Evolutionary conservation across 2,888 invertebrate genomes (phyloP).

Genomic region (Bombylius discolor): DNA sequence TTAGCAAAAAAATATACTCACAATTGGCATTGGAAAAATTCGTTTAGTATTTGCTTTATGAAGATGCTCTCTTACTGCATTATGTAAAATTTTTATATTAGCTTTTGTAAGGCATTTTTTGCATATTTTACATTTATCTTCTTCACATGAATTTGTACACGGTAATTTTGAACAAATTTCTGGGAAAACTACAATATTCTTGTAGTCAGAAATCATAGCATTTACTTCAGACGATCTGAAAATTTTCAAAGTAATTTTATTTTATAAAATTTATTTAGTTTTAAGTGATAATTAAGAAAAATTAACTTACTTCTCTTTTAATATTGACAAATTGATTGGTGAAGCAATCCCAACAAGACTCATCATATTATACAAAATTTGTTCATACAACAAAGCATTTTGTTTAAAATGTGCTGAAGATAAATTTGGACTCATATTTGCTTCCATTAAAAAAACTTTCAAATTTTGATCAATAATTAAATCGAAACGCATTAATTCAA

Average conservation of each 20-base stretch:
- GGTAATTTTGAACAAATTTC: slow-evolving; percentile 46
- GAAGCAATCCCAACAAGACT: slow-evolving; percentile 62
- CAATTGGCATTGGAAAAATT: slow-evolving; percentile 62
- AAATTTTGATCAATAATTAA: slow-evolving; percentile 79
- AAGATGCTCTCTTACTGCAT: slow-evolving; percentile 67
- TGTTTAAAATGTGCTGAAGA: slow-evolving; percentile 86
- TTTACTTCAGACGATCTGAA: slow-evolving; percentile 28
- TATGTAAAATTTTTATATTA: slow-evolving; percentile 45
- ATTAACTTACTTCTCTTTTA: slow-evolving; percentile 32
- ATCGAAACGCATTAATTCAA: slow-evolving; percentile 91
- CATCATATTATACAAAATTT: slow-evolving; percentile 75
- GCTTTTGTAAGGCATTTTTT: slow-evolving; percentile 55
- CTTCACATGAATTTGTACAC: slow-evolving; percentile 50
- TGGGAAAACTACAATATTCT: slow-evolving; percentile 65
- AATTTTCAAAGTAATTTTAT: neutral
- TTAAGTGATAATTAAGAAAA: neutral
- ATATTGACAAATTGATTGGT: slow-evolving; percentile 34
- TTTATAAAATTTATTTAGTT: neutral
- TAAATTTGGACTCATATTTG: slow-evolving; percentile 96
- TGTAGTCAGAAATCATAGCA: slow-evolving; percentile 59
- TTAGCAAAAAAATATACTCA: slow-evolving; percentile 14
- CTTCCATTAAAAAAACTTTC: slow-evolving; percentile 82
- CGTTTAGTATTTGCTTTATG: slow-evolving; percentile 68
- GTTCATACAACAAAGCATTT: slow-evolving; percentile 80
- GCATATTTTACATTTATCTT: slow-evolving; percentile 62